Conservation (phyloP, 2,888 invertebrate genomes). For the Eilema depressum region DNA sequence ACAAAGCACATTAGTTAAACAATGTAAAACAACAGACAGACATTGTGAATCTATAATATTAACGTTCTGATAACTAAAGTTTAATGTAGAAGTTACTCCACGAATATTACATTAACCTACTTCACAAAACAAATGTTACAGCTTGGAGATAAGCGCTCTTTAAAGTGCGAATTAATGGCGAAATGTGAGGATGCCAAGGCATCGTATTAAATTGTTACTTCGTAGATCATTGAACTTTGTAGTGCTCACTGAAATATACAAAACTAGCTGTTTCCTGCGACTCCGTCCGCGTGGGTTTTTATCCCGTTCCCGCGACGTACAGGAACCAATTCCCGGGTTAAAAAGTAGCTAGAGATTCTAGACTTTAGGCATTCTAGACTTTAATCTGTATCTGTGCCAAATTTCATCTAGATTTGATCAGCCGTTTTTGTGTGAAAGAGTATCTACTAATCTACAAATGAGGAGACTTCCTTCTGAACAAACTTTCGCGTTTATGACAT, state of each 20-base stretch:
- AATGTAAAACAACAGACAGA: neutral
- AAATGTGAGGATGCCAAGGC: constrained; percentile 7
- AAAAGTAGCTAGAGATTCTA: too few relatives aligned
- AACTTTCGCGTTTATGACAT: too few relatives aligned
- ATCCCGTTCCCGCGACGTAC: too few relatives aligned
- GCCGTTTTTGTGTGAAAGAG: too few relatives aligned
- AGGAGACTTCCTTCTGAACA: too few relatives aligned
- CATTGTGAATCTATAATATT: neutral
- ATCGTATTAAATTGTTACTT: constrained; percentile 14
- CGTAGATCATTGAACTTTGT: constrained; percentile 17
- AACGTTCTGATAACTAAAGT: neutral
- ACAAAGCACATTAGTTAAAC: neutral
- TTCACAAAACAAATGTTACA: constrained; percentile 22
- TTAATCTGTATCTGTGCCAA: too few relatives aligned
- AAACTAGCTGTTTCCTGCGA: neutral
- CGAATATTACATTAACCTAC: constrained; percentile 48
- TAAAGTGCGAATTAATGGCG: constrained; percentile 19
- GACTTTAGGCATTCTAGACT: too few relatives aligned
- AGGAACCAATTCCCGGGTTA: too few relatives aligned
- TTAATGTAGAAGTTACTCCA: constrained; percentile 22
- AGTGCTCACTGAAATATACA: neutral
- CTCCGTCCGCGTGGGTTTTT: neutral
- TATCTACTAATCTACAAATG: too few relatives aligned
- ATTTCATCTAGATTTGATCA: too few relatives aligned
- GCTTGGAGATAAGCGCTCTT: constrained; percentile 32